A percentile compares a stretch with the other conserved stretches of the same genome.
Conservation (phyloP, 2,797 vertebrate species). For the Onychomys arenicola region DNA sequence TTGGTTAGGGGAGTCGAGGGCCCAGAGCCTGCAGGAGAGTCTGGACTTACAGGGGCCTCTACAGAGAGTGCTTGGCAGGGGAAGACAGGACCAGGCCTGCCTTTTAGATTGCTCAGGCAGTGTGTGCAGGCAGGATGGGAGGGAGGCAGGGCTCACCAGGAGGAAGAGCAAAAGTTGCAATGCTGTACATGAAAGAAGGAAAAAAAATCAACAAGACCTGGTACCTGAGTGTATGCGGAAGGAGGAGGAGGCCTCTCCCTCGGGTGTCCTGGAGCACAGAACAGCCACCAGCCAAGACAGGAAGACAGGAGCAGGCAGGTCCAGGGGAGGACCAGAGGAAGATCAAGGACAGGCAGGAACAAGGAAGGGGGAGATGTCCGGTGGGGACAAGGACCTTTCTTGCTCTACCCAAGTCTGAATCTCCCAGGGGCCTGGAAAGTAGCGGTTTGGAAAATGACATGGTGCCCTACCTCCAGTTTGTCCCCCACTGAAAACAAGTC, state of each 20-base stretch:
- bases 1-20: not conserved
- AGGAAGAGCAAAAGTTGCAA: not conserved
- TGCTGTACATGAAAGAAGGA: constrained; percentile 38
- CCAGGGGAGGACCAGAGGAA: not conserved
- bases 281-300: not conserved
- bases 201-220: not conserved
- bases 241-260: not conserved
- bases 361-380: not conserved
- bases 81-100: constrained; percentile 55
- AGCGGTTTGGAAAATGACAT: not conserved
- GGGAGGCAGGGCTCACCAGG: not conserved
- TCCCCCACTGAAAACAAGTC: not conserved
- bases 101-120: not conserved
- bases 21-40: not conserved
- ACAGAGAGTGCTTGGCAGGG: not conserved
- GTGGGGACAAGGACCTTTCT: not conserved
- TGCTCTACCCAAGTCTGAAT: not conserved
- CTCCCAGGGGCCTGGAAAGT: not conserved
- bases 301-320: not conserved
- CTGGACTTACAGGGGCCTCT: constrained; percentile 21
- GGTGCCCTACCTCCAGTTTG: not conserved
- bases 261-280: not conserved
- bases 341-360: not conserved
- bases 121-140: not conserved
- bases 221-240: not conserved